Percentiles rank a stretch among this genome's conserved stretches.
phyloP scores from a whole-genome alignment of 2,113 vertebrate species.

The Eublepharis macularius region DNA sequence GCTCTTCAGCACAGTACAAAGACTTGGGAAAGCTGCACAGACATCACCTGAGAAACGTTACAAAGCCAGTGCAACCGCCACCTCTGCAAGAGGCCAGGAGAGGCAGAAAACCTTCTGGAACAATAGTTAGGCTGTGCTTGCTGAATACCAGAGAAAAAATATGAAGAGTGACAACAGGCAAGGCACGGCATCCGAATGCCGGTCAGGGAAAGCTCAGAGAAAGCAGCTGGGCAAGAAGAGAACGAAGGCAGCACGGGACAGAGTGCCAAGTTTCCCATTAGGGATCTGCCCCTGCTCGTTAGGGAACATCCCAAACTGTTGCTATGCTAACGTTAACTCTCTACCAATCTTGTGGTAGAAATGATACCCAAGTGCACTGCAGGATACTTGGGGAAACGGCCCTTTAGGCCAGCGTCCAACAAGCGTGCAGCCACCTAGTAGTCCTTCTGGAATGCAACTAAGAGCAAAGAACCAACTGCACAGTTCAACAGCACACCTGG shows the following conservation, averaged over 20 bases:
- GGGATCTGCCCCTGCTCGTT: neutral
- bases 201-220: too few species aligned
- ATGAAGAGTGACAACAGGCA: too few species aligned
- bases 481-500: neutral
- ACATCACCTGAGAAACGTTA: neutral
- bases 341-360: too few species aligned
- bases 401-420: neutral
- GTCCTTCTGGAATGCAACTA: neutral
- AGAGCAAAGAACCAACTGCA: neutral
- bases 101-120: too few species aligned
- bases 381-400: neutral
- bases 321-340: neutral
- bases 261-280: neutral
- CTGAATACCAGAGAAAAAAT: too few species aligned
- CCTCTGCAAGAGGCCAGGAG: too few species aligned
- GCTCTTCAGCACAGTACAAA: neutral
- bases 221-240: too few species aligned
- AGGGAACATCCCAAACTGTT: too few species aligned
- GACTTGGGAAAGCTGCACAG: neutral
- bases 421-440: neutral
- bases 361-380: too few species aligned
- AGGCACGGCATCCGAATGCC: too few species aligned
- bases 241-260: neutral
- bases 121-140: too few species aligned
- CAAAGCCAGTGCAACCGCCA: too few species aligned